Percentiles rank a stretch among this genome's conserved stretches.
Evolutionary conservation across 2,888 invertebrate species (phyloP).

Genomic region (Dorcus parallelipipedus): DNA sequence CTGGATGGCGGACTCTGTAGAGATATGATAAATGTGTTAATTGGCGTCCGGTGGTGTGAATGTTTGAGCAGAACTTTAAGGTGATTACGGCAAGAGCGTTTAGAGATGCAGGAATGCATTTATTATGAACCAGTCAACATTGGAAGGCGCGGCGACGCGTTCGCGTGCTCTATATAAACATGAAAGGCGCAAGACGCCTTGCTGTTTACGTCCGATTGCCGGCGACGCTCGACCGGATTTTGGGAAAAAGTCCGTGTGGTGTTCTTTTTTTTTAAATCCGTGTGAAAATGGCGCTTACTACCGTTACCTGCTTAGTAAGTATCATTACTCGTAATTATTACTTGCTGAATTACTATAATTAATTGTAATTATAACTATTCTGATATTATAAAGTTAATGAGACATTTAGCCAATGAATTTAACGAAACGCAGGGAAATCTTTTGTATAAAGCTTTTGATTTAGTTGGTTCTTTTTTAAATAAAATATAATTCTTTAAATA

Average conservation of each 20-base stretch:
- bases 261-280: not conserved
- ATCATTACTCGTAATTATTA: not conserved
- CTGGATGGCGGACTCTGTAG: not conserved
- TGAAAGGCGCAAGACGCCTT: constrained; percentile 8
- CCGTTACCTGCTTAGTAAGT: constrained; percentile 5
- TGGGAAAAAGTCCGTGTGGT: constrained; percentile 6
- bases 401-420: no score
- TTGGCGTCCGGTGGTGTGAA: constrained; percentile 11
- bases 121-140: constrained; percentile 40
- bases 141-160: constrained; percentile 37
- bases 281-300: not conserved
- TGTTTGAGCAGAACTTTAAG: constrained; percentile 12
- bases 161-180: constrained; percentile 28
- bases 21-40: constrained; percentile 14
- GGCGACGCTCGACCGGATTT: constrained; percentile 7
- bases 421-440: no score
- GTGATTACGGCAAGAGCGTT: constrained; percentile 13
- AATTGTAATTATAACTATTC: no score
- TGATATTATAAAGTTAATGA: no score
- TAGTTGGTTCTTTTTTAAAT: no score
- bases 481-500: no score
- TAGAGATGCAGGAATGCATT: constrained; percentile 36
- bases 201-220: constrained; percentile 4
- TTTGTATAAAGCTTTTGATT: no score
- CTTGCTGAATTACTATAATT: no score